These are phyloP conservation scores for Philotrypesis tridentata DNA, from an alignment of 1,140 invertebrate genomes.

Conservation along the genomic window DNA sequence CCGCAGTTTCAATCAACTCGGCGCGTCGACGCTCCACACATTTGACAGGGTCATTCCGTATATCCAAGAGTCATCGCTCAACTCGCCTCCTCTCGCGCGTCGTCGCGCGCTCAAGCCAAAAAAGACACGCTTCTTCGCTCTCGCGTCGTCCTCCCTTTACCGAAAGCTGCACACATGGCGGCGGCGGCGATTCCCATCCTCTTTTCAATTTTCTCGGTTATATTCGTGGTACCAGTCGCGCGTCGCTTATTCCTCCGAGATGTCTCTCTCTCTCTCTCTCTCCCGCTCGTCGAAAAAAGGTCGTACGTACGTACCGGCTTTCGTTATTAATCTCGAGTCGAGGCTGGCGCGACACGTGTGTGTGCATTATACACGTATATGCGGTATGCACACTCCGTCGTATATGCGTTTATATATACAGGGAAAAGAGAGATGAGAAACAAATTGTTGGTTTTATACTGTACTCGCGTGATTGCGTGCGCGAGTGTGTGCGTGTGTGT, in stretches of 20 bases:
- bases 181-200: background rate
- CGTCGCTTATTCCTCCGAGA: background rate
- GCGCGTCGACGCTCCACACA: background rate
- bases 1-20: background rate
- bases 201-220: constrained; percentile 24
- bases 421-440: background rate
- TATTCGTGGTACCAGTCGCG: background rate
- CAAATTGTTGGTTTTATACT: background rate
- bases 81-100: too few species aligned
- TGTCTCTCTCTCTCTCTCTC: constrained; percentile 16
- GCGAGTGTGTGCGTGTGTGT: too few species aligned
- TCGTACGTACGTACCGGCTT: background rate
- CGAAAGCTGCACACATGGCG: constrained; percentile 1
- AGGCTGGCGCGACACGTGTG: background rate
- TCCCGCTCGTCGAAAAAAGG: background rate
- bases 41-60: constrained; percentile 11
- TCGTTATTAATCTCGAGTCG: background rate
- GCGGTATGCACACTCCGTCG: too few species aligned
- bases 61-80: constrained; percentile 14
- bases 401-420: too few species aligned
- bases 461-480: background rate
- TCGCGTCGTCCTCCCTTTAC: background rate
- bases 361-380: too few species aligned
- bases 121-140: too few species aligned
- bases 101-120: background rate